Evolutionary conservation across 2,113 vertebrate genomes (phyloP).

Genomic region (Trachemys scripta): DNA sequence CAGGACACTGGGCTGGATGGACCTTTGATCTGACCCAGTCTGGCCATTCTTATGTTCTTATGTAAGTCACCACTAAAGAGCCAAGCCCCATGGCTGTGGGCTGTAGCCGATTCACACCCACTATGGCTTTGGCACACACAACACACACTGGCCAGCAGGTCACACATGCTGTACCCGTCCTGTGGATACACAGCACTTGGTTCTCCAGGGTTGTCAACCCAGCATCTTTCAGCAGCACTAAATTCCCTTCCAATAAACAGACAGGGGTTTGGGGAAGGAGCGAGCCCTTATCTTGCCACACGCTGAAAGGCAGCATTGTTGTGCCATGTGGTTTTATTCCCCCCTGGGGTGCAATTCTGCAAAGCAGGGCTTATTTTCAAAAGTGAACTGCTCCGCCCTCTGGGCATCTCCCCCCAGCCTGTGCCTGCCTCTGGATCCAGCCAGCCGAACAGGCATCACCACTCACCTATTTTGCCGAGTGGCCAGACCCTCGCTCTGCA

Average conservation of each 20-base stretch:
- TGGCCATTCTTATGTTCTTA: too few species aligned
- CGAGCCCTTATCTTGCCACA: neutral
- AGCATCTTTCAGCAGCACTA: neutral
- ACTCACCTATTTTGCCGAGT: neutral
- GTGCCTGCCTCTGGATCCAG: neutral
- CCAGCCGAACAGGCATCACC: neutral
- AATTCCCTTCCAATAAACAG: neutral
- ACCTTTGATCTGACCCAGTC: too few species aligned
- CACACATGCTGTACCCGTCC: too few species aligned
- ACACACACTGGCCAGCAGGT: neutral
- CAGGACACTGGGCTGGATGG: too few species aligned
- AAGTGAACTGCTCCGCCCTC: neutral
- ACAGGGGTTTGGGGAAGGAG: neutral
- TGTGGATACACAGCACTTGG: neutral
- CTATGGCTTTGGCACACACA: neutral
- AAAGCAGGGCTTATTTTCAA: neutral
- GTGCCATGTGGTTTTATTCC: neutral
- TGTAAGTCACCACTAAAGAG: neutral
- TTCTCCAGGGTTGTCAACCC: neutral
- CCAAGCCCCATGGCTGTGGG: too few species aligned
- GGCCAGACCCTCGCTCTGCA: neutral
- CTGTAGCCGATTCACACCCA: neutral
- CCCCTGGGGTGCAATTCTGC: neutral
- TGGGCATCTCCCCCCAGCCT: neutral
- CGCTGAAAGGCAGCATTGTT: slow-evolving; percentile 25